These are phyloP conservation scores for Coenonympha arcania DNA, from an alignment of 2,888 invertebrate species.

Conservation along the genomic window DNA sequence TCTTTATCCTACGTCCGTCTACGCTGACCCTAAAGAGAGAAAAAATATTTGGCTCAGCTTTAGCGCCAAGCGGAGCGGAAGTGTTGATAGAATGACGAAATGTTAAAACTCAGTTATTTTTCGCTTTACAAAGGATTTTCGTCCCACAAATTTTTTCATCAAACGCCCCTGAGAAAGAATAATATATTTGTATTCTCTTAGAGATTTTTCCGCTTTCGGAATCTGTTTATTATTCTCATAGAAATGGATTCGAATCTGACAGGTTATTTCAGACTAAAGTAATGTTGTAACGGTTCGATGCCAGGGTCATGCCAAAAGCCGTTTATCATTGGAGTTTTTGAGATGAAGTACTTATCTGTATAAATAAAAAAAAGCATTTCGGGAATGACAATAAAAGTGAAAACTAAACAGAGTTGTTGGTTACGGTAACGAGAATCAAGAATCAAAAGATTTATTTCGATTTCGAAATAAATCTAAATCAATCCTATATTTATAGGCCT, in stretches of 20 bases:
- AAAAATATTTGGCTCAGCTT: conserved; percentile 35
- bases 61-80: conserved; percentile 43
- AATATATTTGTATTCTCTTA: conserved; percentile 3
- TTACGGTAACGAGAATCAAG: too few relatives aligned
- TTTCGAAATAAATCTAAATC: too few relatives aligned
- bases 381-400: too few relatives aligned
- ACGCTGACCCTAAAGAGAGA: too few relatives aligned
- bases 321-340: too few relatives aligned
- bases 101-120: conserved; percentile 21
- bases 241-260: background rate
- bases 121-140: conserved; percentile 19
- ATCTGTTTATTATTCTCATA: background rate
- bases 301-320: too few relatives aligned
- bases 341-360: too few relatives aligned
- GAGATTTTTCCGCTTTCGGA: conserved; percentile 1
- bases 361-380: background rate
- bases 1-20: too few relatives aligned
- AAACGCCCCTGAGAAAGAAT: conserved; percentile 10
- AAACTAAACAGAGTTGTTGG: too few relatives aligned
- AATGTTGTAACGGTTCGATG: background rate
- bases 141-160: conserved; percentile 12
- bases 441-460: too few relatives aligned
- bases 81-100: conserved; percentile 26
- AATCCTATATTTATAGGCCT: too few relatives aligned
- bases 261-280: background rate